Evolutionary conservation across 2,113 vertebrate genomes (phyloP).

Genomic region (Rattus norvegicus): DNA sequence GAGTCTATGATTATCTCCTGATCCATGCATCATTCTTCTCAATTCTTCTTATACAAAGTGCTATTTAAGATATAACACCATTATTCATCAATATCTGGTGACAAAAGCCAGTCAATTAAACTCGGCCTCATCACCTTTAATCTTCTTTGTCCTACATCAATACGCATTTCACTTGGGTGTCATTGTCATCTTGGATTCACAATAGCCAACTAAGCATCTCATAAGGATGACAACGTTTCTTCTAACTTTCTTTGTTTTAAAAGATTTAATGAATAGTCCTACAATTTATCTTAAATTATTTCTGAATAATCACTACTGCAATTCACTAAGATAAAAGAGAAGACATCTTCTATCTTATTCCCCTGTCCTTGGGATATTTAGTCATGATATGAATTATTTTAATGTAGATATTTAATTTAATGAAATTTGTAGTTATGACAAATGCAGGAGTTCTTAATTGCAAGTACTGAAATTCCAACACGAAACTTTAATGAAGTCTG

Average conservation of each 20-base stretch:
- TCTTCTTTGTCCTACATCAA: slow-evolving; percentile 71
- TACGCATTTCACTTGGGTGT: slow-evolving; percentile 70
- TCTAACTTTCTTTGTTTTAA: slow-evolving; percentile 70
- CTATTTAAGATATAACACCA: slow-evolving; percentile 45
- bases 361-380: slow-evolving; percentile 68
- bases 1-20: neutral
- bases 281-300: slow-evolving; percentile 67
- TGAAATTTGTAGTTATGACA: slow-evolving; percentile 68
- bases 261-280: slow-evolving; percentile 64
- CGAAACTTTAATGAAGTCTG: slow-evolving; percentile 60
- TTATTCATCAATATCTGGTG: slow-evolving; percentile 65
- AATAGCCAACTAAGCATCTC: slow-evolving; percentile 56
- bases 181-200: slow-evolving; percentile 37
- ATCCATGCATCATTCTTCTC: slow-evolving; percentile 9
- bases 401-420: slow-evolving; percentile 75
- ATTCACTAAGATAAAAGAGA: slow-evolving; percentile 51
- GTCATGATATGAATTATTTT: slow-evolving; percentile 67
- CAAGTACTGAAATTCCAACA: slow-evolving; percentile 67
- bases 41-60: slow-evolving; percentile 7
- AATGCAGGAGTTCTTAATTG: slow-evolving; percentile 68
- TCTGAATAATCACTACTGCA: slow-evolving; percentile 69
- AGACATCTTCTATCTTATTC: slow-evolving; percentile 51
- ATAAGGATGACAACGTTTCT: slow-evolving; percentile 62
- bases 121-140: slow-evolving; percentile 64
- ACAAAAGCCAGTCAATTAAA: slow-evolving; percentile 66